Evolutionary conservation across 2,797 vertebrate genomes (phyloP), one percentile per base, ranked within the genome.

Genomic region (Neosalanx taihuensis): DNA sequence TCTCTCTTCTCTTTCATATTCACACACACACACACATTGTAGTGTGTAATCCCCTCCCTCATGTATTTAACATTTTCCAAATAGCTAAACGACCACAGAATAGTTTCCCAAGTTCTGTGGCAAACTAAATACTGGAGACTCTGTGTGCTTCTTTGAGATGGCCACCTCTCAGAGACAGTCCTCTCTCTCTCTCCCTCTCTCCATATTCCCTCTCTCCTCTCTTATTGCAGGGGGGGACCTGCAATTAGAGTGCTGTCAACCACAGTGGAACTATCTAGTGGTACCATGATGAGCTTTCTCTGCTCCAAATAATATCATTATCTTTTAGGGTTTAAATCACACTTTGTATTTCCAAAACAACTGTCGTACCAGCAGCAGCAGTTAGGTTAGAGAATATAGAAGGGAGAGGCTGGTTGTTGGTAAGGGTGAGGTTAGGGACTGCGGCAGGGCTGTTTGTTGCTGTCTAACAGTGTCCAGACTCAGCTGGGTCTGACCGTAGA

Each of bases 31-130:
- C 73, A 72, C 65, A 79, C 69, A 70, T 67, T 75, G 67, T 69
- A 79, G 77, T 77, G 62, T 72, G 69, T 77, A 80, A 74, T 74
- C 77, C 87, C 86, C 84, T 86, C 88, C 85, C 87, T 88, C 89
- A 70, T 76, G 64, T 89, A 87, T 88, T 85, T 81, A 80, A 89
- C 90, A 93, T 93, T 89, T 90, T 91, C 89, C 67, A 86, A 91
- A 93, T 93, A 90, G 83, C 83, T 93, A 79, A 73, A 79, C 46
- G 68, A 91, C 92, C 92, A 90, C 92, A 91, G 78, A 92, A 93
- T 89, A 89, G 86, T 90, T 92, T 88, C 90, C 85, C 89, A 89
- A 86, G 85, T 89, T 90, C 87, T 91, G 92, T 84, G 92, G 92
- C 86, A 35, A 80, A 84, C 74, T 72, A 72, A 80, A 78, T 75